Evolutionary conservation across 1,140 invertebrate genomes (phyloP).

Genomic region (Adelges cooleyi): DNA sequence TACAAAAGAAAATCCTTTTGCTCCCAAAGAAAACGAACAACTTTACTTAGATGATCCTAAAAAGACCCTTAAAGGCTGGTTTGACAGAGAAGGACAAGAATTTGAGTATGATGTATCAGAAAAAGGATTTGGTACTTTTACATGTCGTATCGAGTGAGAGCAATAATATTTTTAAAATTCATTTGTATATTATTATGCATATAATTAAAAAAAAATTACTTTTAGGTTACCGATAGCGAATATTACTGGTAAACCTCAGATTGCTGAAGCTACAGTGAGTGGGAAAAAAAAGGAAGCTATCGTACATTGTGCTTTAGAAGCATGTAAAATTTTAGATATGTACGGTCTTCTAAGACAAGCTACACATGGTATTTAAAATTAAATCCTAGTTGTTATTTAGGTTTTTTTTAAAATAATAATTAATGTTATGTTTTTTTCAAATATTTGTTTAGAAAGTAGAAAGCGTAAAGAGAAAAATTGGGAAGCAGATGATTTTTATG

Average conservation of each 20-base stretch:
- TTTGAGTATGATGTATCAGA: constrained; percentile 76
- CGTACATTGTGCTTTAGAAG: constrained; percentile 83
- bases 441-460: constrained; percentile 43
- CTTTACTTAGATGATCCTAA: constrained; percentile 89
- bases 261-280: constrained; percentile 72
- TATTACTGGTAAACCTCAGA: constrained; percentile 54
- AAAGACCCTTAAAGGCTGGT: constrained; percentile 85
- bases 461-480: constrained; percentile 63
- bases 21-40: constrained; percentile 67
- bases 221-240: constrained; percentile 67
- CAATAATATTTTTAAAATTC: background rate
- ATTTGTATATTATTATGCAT: constrained; percentile 3
- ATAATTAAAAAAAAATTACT: too few species aligned
- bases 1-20: constrained; percentile 70
- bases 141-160: constrained; percentile 50
- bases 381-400: background rate
- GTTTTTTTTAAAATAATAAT: background rate
- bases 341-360: constrained; percentile 30
- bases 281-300: constrained; percentile 94
- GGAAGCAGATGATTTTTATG: constrained; percentile 85
- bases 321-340: constrained; percentile 80
- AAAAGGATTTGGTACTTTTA: constrained; percentile 64
- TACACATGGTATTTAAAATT: constrained; percentile 26
- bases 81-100: constrained; percentile 76
- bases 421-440: constrained; percentile 11